A percentile compares a stretch with the other conserved stretches of the same genome.
Conservation (phyloP, 2,888 invertebrate genomes). For the Oxystoma pomonae region DNA sequence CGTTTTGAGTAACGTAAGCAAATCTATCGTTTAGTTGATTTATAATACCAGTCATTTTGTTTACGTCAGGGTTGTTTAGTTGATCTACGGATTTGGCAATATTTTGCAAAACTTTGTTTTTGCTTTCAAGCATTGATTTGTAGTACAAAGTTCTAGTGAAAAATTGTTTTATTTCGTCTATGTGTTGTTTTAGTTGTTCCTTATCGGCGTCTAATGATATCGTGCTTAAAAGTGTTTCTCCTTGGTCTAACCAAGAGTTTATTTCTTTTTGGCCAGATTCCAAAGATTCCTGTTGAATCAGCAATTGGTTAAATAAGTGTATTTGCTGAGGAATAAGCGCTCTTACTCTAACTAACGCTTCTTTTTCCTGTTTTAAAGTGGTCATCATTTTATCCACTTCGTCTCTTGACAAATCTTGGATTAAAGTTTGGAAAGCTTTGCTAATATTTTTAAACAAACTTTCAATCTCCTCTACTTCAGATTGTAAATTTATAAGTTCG, state of each 20-base stretch:
- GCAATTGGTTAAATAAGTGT: conserved; percentile 75
- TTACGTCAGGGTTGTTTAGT: conserved; percentile 70
- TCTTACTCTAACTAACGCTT: conserved; percentile 77
- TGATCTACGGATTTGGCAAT: conserved; percentile 75
- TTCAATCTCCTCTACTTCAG: conserved; percentile 82
- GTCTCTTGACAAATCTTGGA: conserved; percentile 84
- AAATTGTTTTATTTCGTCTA: conserved; percentile 80
- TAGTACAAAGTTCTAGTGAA: conserved; percentile 88
- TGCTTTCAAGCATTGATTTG: conserved; percentile 90
- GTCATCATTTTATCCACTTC: conserved; percentile 90
- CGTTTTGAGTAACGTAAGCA: conserved; percentile 68
- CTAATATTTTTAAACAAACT: conserved; percentile 87
- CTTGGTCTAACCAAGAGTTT: conserved; percentile 79
- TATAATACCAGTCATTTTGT: conserved; percentile 67
- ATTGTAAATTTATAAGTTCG: conserved; percentile 69
- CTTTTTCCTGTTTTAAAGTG: conserved; percentile 83
- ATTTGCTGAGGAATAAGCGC: conserved; percentile 78
- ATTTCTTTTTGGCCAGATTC: conserved; percentile 86
- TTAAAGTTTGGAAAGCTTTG: conserved; percentile 85
- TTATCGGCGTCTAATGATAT: conserved; percentile 60
- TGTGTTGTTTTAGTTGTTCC: conserved; percentile 68
- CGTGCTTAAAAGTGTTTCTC: conserved; percentile 66
- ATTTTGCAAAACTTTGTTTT: conserved; percentile 88
- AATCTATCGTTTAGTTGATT: conserved; percentile 80
- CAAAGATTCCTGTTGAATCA: conserved; percentile 85